These are phyloP conservation scores for Caenorhabditis becei DNA, from an alignment of 2,888 invertebrate genomes.

Conservation along the genomic window DNA sequence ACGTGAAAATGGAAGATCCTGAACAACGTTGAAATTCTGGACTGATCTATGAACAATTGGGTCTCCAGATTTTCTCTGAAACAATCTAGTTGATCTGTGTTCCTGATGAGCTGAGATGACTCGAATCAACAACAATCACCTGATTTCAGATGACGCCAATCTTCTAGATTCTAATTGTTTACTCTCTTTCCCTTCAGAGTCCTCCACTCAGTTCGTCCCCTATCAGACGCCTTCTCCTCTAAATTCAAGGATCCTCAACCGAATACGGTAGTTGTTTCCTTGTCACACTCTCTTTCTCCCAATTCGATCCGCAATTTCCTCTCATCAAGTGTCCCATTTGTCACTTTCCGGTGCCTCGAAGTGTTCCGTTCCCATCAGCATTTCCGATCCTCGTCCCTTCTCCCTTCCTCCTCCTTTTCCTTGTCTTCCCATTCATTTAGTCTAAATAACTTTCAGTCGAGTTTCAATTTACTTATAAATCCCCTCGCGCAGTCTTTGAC, in stretches of 20 bases:
- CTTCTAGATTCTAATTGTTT: too few species aligned
- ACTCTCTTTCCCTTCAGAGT: too few species aligned
- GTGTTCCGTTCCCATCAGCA: slow-evolving; percentile 7
- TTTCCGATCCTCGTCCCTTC: slow-evolving; percentile 5
- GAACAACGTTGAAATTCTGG: too few species aligned
- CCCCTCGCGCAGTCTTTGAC: slow-evolving; percentile 25
- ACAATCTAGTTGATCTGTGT: too few species aligned
- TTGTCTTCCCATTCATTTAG: neutral
- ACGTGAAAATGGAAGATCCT: too few species aligned
- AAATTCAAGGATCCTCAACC: neutral
- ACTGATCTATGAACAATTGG: too few species aligned
- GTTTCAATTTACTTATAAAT: slow-evolving; percentile 48
- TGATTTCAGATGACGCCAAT: too few species aligned
- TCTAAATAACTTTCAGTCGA: slow-evolving; percentile 8
- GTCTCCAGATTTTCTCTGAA: too few species aligned
- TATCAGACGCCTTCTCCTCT: too few species aligned
- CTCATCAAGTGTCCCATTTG: slow-evolving; percentile 53
- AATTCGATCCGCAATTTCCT: slow-evolving; percentile 37
- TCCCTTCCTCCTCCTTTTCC: neutral
- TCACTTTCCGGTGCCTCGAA: slow-evolving; percentile 30
- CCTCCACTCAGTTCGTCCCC: too few species aligned
- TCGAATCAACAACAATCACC: too few species aligned
- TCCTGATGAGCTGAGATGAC: too few species aligned
- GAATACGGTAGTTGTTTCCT: slow-evolving; percentile 32
- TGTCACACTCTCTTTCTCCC: neutral